A percentile compares a stretch with the other conserved stretches of the same genome.
These are phyloP conservation scores for Podarcis lilfordi DNA, from an alignment of 2,797 vertebrate species.

Conservation along the genomic window DNA sequence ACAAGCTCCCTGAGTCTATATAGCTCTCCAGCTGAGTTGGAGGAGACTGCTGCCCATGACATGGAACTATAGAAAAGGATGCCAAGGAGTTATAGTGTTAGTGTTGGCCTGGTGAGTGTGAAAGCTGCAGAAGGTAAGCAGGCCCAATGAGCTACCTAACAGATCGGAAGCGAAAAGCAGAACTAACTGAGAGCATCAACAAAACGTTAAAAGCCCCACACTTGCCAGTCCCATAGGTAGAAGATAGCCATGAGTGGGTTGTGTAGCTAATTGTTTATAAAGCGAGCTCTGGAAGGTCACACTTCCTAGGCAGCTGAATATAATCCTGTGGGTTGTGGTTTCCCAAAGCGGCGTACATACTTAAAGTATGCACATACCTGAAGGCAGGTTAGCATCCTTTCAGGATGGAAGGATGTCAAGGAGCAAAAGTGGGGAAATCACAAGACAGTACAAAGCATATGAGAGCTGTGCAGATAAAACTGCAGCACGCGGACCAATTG, in stretches of 20 bases:
- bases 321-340: background rate
- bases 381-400: fast-evolving
- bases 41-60: fast-evolving
- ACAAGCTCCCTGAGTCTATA: background rate
- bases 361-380: fast-evolving
- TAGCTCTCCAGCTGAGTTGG: background rate
- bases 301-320: background rate
- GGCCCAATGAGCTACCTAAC: background rate
- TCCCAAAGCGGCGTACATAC: fast-evolving
- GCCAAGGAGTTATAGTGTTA: background rate
- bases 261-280: background rate
- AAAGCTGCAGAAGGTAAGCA: background rate
- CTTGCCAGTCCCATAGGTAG: background rate
- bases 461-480: background rate
- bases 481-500: fast-evolving
- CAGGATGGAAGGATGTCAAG: background rate
- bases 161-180: fast-evolving
- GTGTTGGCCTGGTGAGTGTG: background rate
- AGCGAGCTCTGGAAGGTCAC: background rate
- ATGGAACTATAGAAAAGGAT: fast-evolving
- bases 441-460: background rate
- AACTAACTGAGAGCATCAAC: background rate
- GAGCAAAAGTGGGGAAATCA: background rate
- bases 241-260: background rate
- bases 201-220: background rate